These are phyloP conservation scores for Myotis yumanensis DNA, from an alignment of 2,113 vertebrate genomes.

Conservation along the genomic window DNA sequence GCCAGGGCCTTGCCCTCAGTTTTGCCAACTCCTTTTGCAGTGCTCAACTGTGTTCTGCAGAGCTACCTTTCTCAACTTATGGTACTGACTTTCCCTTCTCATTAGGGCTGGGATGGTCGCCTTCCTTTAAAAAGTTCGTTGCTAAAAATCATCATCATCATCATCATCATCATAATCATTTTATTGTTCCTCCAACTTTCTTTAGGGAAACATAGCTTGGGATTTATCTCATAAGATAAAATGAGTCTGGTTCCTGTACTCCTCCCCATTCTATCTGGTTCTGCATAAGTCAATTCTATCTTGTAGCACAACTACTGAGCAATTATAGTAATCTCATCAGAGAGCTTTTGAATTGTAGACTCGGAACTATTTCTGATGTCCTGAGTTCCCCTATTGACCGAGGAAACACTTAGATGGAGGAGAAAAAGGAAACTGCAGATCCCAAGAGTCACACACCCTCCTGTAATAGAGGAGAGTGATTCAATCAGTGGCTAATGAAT, in stretches of 20 bases:
- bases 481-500: constrained; percentile 59
- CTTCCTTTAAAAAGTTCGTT: constrained; percentile 1
- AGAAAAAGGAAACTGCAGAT: constrained; percentile 49
- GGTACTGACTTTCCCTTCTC: not conserved
- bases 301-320: not conserved
- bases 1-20: not conserved
- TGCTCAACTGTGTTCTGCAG: not conserved
- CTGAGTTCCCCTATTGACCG: constrained; percentile 20
- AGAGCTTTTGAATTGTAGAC: constrained; percentile 2
- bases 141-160: not conserved
- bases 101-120: not conserved
- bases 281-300: not conserved
- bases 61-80: not conserved
- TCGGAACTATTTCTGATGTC: constrained; percentile 39
- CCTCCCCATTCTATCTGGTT: not conserved
- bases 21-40: not conserved
- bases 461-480: constrained; percentile 34
- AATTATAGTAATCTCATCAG: not conserved
- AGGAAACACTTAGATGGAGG: not conserved
- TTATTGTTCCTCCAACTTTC: not conserved
- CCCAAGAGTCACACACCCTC: not conserved
- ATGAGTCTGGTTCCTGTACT: not conserved
- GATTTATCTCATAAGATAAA: constrained; percentile 50
- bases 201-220: not conserved
- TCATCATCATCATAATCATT: not conserved